These are phyloP conservation scores for Myopa testacea DNA, from an alignment of 2,888 invertebrate species.

Conservation along the genomic window DNA sequence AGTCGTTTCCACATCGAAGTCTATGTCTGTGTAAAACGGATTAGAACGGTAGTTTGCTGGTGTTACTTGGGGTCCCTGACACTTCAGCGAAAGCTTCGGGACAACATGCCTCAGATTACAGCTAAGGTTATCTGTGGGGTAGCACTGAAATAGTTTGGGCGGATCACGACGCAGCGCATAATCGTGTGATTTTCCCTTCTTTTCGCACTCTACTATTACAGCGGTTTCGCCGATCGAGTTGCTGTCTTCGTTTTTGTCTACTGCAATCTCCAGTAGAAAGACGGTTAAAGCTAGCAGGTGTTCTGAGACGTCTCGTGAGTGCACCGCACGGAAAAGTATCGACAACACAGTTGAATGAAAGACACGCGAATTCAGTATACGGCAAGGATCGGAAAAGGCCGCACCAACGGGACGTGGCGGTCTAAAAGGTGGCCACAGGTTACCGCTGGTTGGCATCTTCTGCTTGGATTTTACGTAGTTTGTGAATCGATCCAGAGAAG, in stretches of 20 bases:
- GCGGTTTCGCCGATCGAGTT: slow-evolving; percentile 51
- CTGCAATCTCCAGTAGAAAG: slow-evolving; percentile 87
- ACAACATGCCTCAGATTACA: slow-evolving; percentile 81
- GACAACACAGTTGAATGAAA: slow-evolving; percentile 75
- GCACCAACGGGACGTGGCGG: slow-evolving; percentile 75
- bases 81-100: slow-evolving; percentile 72
- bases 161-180: slow-evolving; percentile 61
- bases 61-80: slow-evolving; percentile 70
- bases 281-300: slow-evolving; percentile 88
- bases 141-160: slow-evolving; percentile 73
- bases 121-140: slow-evolving; percentile 78
- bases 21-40: slow-evolving; percentile 80
- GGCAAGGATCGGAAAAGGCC: slow-evolving; percentile 76
- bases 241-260: slow-evolving; percentile 65
- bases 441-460: slow-evolving; percentile 72
- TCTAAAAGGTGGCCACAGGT: slow-evolving; percentile 86
- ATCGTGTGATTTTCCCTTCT: slow-evolving; percentile 56
- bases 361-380: slow-evolving; percentile 65
- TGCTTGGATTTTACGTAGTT: slow-evolving; percentile 77
- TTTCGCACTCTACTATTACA: slow-evolving; percentile 61
- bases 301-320: slow-evolving; percentile 82
- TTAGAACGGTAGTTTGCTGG: slow-evolving; percentile 70
- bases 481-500: slow-evolving; percentile 92
- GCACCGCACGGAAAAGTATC: slow-evolving; percentile 86
- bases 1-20: slow-evolving; percentile 77